Base-by-base conservation (phyloP, 2,797 vertebrate genomes). In the Enteromius viviparus region DNA sequence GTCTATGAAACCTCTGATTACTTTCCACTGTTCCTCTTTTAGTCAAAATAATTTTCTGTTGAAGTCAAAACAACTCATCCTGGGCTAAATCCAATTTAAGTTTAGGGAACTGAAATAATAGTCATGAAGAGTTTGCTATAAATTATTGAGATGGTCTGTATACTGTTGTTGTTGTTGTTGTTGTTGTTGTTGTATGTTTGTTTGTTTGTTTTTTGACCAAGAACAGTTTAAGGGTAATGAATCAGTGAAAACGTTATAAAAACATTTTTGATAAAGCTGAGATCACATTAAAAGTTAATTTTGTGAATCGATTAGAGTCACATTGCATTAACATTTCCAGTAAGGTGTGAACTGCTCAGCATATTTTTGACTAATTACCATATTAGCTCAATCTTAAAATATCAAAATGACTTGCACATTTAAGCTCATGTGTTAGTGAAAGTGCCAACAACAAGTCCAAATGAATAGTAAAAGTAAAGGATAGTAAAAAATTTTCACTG, bases 81-180 rank as follows among this genome's bases (percentile, higher is more conserved):
- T 62, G 23, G 23, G 19, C 53, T 60, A 60, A 64, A 77, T 47
- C 23, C 40, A 64, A 14, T 9, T 47, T 64, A 29, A 64, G 0
- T 45, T 47, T 32, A 77, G 19, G 23, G 40, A 77, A 77, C 17
- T 77, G 23, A 77, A 77, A 47, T 75, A 9, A 58, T 6, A 47
- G 55, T 47, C 4, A 32, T 8, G 47, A 76, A 26, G 53, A 26
- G 8, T 26, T 17, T 4, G 21, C 6, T 37, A 29, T 47, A 21
- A 21, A 64, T 12, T 11, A 47, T 4, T 60, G 14, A 60, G 14
- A 17, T 42, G 9, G 11, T 26, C 29, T 42, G 4, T 55, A 14
- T 34, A 0, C 4, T 34, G 3, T 34, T 34, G 3, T 34, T 34
- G 3, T 1, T 42, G 8, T 40, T 40, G 3, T 37, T 37, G 7